phyloP scores from a whole-genome alignment of 2,113 vertebrate species.

The Protobothrops mucrosquamatus region DNA sequence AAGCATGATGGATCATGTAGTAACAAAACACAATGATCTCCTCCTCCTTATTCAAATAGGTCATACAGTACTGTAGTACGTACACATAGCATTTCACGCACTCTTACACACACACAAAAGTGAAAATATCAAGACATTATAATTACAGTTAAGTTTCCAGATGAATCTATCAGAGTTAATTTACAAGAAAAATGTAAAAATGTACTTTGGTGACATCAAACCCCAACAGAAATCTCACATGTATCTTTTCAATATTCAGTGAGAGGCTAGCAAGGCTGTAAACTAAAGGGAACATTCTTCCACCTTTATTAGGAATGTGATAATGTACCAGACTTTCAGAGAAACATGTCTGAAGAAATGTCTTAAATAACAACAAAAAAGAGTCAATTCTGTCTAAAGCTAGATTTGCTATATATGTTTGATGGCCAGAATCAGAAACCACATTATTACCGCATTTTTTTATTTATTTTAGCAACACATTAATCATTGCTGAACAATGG shows the following conservation, averaged over 20 bases:
- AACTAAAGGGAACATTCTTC: neutral
- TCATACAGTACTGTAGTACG: neutral
- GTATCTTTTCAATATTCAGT: neutral
- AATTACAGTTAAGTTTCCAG: neutral
- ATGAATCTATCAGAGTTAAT: neutral
- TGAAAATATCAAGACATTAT: neutral
- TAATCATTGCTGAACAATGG: neutral
- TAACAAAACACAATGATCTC: neutral
- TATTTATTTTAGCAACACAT: neutral
- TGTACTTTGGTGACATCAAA: neutral
- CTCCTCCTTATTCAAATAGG: neutral
- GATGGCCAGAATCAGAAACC: neutral
- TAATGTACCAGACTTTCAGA: neutral
- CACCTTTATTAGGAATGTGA: neutral
- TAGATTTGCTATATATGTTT: neutral
- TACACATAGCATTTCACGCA: neutral
- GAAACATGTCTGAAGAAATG: neutral
- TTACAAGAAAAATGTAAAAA: neutral
- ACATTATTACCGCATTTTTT: neutral
- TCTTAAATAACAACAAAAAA: neutral
- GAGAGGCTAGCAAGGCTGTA: neutral
- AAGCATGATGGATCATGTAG: neutral
- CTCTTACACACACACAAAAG: neutral
- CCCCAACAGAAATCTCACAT: neutral
- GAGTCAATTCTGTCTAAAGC: neutral